These are phyloP conservation scores for Mesocricetus auratus DNA, from an alignment of 2,113 vertebrate genomes.

Conservation along the genomic window DNA sequence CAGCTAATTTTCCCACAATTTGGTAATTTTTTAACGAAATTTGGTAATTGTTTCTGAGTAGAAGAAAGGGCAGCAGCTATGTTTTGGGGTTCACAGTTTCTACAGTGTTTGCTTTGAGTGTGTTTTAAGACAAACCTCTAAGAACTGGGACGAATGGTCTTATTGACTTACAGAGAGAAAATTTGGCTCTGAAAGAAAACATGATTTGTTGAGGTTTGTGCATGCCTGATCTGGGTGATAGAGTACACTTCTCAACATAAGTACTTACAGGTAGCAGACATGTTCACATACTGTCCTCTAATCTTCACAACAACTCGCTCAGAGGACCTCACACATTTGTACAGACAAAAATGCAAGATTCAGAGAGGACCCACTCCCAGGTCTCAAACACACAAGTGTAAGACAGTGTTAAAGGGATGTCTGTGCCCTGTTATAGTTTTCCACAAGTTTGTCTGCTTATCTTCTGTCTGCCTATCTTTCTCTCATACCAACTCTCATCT, in stretches of 20 bases:
- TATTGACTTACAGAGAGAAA: neutral
- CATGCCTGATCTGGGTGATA: neutral
- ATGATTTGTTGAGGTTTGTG: no score
- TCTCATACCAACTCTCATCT: neutral
- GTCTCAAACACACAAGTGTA: neutral
- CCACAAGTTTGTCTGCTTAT: accelerated
- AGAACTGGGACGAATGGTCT: neutral
- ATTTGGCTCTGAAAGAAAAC: neutral
- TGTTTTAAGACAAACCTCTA: neutral
- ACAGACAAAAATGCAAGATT: neutral
- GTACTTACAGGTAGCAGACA: neutral
- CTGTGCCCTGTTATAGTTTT: neutral
- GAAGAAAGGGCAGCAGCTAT: neutral
- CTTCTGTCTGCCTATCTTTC: neutral
- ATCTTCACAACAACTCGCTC: neutral
- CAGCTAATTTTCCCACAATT: neutral
- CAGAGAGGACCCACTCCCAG: neutral
- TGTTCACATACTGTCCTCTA: neutral
- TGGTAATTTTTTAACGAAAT: neutral
- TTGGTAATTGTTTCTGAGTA: neutral
- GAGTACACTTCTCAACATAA: neutral
- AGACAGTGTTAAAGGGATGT: no score
- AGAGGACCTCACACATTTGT: neutral
- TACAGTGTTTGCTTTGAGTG: neutral
- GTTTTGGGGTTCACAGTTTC: neutral